A percentile compares a stretch with the other conserved stretches of the same genome.
Evolutionary conservation across 2,113 vertebrate genomes (phyloP).

Genomic region (Burhinus bistriatus): DNA sequence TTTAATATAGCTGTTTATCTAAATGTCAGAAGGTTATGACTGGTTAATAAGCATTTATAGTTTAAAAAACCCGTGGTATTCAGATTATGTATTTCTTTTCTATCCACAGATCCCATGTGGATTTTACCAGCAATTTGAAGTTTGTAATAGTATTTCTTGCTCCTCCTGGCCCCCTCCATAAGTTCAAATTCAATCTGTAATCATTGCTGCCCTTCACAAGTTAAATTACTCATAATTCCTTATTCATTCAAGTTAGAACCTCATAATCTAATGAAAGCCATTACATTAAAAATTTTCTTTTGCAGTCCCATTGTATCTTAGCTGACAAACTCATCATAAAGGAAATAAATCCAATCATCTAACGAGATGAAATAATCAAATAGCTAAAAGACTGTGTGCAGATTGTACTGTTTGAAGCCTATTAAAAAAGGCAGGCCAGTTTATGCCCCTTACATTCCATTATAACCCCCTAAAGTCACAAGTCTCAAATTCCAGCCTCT

Average conservation of each 20-base stretch:
- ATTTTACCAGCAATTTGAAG: neutral
- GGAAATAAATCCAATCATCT: neutral
- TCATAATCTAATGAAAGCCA: neutral
- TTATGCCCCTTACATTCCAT: neutral
- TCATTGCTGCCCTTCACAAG: neutral
- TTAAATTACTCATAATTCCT: neutral
- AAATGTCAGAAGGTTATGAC: neutral
- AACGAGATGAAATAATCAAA: neutral
- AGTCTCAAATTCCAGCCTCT: neutral
- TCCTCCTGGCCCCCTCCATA: neutral
- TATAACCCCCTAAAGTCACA: neutral
- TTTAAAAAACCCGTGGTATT: neutral
- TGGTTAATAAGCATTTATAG: neutral
- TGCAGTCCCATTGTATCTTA: neutral
- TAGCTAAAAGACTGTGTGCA: neutral
- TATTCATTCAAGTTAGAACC: neutral
- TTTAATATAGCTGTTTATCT: neutral
- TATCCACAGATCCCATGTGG: neutral
- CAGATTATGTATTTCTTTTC: neutral
- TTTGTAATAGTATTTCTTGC: neutral
- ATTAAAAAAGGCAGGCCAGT: neutral
- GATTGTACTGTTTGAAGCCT: neutral
- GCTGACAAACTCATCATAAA: neutral
- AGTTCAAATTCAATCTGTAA: neutral
- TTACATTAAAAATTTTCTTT: neutral